A percentile compares a stretch with the other conserved stretches of the same genome.
Evolutionary conservation across 1,140 invertebrate genomes (phyloP).

Genomic region (Epicauta chinensis): DNA sequence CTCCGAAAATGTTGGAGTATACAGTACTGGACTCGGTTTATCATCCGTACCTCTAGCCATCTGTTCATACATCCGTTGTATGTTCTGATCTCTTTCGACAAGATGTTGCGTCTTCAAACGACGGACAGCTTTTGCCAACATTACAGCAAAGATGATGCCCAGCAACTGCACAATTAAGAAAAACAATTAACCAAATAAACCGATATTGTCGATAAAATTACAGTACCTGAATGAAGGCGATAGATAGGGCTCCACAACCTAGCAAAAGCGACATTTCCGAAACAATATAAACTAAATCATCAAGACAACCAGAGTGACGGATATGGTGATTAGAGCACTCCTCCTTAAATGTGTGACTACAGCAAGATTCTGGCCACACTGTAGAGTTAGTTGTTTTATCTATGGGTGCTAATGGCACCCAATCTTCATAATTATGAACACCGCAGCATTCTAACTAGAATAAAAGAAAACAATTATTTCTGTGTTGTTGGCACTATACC

Average conservation of each 20-base stretch:
- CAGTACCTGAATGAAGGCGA: conserved; percentile 68
- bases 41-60: conserved; percentile 23
- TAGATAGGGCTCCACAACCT: conserved; percentile 72
- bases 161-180: conserved; percentile 76
- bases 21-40: conserved; percentile 26
- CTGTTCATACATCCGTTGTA: conserved; percentile 47
- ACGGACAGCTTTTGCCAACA: conserved; percentile 73
- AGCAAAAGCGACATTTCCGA: conserved; percentile 66
- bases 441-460: conserved; percentile 72
- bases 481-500: too few relatives aligned
- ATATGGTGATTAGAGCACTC: too few relatives aligned
- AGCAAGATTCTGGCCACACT: too few relatives aligned
- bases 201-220: background rate
- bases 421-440: conserved; percentile 55
- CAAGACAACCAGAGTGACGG: conserved; percentile 55
- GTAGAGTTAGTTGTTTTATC: too few relatives aligned
- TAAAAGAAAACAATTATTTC: conserved; percentile 9
- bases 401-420: too few relatives aligned
- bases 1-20: conserved; percentile 22
- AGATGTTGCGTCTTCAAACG: conserved; percentile 68
- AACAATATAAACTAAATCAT: conserved; percentile 58
- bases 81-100: too few relatives aligned
- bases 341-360: too few relatives aligned
- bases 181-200: too few relatives aligned
- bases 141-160: conserved; percentile 80